Evolutionary conservation across 92 coral and sea anemone genomes (phyloP).

Genomic region (Metridium senile): DNA sequence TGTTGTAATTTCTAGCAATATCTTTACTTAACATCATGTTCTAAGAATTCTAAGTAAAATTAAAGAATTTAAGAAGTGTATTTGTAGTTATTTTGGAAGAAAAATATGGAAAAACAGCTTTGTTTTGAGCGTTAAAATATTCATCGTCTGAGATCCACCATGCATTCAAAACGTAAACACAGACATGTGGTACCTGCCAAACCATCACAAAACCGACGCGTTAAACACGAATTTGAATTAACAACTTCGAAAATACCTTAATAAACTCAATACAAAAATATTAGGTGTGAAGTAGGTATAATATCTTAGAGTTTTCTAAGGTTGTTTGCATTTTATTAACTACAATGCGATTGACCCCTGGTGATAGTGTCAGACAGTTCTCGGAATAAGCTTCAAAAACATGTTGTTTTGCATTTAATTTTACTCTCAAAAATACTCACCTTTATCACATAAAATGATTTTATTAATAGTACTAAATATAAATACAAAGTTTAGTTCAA

Average conservation of each 20-base stretch:
- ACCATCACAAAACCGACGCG: background rate
- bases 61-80: background rate
- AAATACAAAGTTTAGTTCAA: background rate
- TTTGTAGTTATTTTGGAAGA: background rate
- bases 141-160: background rate
- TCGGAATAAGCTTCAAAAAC: background rate
- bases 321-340: background rate
- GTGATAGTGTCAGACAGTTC: background rate
- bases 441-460: background rate
- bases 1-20: background rate
- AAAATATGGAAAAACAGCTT: background rate
- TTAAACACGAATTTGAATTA: background rate
- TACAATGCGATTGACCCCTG: background rate
- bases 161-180: background rate
- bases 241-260: background rate
- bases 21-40: too few relatives aligned
- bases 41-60: background rate
- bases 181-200: background rate
- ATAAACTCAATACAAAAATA: background rate
- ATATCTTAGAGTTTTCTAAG: background rate
- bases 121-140: background rate
- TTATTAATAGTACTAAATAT: too few relatives aligned
- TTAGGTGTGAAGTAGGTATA: too few relatives aligned
- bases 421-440: background rate
- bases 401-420: background rate